Evolutionary conservation across 2,113 vertebrate species (phyloP).

Genomic region (Burhinus oedicnemus): DNA sequence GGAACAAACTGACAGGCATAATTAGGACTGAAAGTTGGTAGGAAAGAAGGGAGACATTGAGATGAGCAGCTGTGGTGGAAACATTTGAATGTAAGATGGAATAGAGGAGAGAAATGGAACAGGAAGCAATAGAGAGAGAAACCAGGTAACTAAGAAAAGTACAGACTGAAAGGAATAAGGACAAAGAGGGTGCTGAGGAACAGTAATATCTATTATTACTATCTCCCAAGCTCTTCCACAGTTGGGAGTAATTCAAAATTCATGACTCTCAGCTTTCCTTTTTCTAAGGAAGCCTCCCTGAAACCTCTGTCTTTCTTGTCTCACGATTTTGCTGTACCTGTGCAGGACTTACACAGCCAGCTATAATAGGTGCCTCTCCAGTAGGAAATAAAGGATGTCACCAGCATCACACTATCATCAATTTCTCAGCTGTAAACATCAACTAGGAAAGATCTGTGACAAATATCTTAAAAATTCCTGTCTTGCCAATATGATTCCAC

Average conservation of each 20-base stretch:
- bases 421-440: not conserved
- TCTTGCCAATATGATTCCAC: not conserved
- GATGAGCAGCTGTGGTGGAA: not conserved
- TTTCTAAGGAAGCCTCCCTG: not conserved
- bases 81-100: not conserved
- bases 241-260: not conserved
- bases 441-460: not conserved
- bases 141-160: not conserved
- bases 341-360: not conserved
- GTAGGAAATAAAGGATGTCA: not conserved
- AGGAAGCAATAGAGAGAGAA: not conserved
- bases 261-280: not conserved
- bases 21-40: not conserved
- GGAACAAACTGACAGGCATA: not conserved
- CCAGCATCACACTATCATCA: not conserved
- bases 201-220: not conserved
- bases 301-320: not conserved
- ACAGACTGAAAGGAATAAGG: not conserved
- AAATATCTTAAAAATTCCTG: not conserved
- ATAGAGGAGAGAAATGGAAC: not conserved
- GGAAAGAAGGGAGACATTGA: not conserved
- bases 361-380: not conserved
- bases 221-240: not conserved
- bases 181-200: not conserved
- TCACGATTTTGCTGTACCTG: not conserved